Base-by-base conservation (phyloP, 2,888 invertebrate species). In the Cinara cedri region DNA sequence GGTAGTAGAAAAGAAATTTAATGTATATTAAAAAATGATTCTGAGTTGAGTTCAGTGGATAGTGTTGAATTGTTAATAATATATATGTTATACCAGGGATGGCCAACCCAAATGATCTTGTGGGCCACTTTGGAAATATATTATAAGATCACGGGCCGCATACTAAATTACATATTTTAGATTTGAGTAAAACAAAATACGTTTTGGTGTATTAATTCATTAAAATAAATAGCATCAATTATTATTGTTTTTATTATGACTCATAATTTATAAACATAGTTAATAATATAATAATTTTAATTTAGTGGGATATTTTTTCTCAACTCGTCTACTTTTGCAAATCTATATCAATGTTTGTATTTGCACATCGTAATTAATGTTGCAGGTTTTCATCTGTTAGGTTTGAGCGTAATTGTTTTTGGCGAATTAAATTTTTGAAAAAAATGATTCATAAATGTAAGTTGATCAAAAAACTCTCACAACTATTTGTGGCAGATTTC, bases 251-350 rank as follows among this genome's bases (percentile, higher is more conserved):
- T 19, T 46, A 46, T 11, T 66, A 66, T 66, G 13, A 66, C 10
- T 63, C 10, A 65, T 44, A 24, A 21, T 66, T 49, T 66, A 66
- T 21, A 19, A 44, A 46, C 66, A 66, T 66, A 24, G 21, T 46
- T 21, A 49, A 16, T 49, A 66, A 24, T 46, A 49, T 49, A 68
- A 16, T 19, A 55, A 54, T 68, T 68, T 46, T 51, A 19, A 51
- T 51, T 70, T 70, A 55, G 42, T 55, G 55, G 14, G 11, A 68
- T 68, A 68, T 68, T 68, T 71, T 71, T 71, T 71, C 14, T 55
- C 21, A 55, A 55, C 68, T 68, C n/a, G 51, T 70, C 54, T 46
- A 55, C 42, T 70, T 34, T 70, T 42, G 4, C 11, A 70, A 16
- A 71, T 42, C 10, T 16, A 57, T 14, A 19, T 21, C 19, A 71